Evolutionary conservation across 2,797 vertebrate genomes (phyloP).

Genomic region (Enteromius afrohamiltoni): DNA sequence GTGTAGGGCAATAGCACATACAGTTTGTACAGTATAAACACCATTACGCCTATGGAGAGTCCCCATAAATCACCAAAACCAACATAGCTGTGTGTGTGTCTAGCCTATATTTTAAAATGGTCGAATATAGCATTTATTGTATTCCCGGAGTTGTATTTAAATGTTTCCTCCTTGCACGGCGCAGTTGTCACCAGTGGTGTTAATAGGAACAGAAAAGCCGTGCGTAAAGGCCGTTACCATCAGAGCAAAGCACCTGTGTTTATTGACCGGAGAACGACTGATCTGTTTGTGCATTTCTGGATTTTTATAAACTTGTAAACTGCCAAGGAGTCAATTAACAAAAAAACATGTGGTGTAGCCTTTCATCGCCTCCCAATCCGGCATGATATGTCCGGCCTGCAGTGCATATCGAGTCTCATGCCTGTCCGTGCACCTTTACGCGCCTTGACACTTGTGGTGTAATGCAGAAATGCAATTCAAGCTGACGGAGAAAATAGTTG

Average conservation of each 20-base stretch:
- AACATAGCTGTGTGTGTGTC: too few relatives aligned
- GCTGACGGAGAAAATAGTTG: slow-evolving; percentile 44
- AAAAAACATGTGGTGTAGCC: slow-evolving; percentile 57
- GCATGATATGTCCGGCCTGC: slow-evolving; percentile 52
- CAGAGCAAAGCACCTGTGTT: slow-evolving; percentile 35
- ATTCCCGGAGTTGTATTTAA: neutral
- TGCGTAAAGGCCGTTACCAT: slow-evolving; percentile 12
- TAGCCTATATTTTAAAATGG: neutral
- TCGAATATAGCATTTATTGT: neutral
- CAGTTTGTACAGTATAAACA: too few relatives aligned
- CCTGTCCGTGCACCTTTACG: slow-evolving; percentile 34
- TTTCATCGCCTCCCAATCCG: slow-evolving; percentile 54
- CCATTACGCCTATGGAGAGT: too few relatives aligned
- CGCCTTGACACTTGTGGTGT: slow-evolving; percentile 62
- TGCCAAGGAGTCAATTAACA: slow-evolving; percentile 66
- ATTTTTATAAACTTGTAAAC: slow-evolving; percentile 61
- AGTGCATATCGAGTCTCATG: slow-evolving; percentile 56
- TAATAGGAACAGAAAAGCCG: slow-evolving; percentile 17
- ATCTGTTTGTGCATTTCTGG: slow-evolving; percentile 57
- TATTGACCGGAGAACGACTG: slow-evolving; percentile 47
- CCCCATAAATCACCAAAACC: too few relatives aligned
- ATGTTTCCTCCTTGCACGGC: neutral
- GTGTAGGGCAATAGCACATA: too few relatives aligned
- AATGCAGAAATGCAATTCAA: slow-evolving; percentile 56
- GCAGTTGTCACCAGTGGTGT: slow-evolving; percentile 15